Evolutionary conservation across 2,888 invertebrate species (phyloP).

Genomic region (Aelia acuminata): DNA sequence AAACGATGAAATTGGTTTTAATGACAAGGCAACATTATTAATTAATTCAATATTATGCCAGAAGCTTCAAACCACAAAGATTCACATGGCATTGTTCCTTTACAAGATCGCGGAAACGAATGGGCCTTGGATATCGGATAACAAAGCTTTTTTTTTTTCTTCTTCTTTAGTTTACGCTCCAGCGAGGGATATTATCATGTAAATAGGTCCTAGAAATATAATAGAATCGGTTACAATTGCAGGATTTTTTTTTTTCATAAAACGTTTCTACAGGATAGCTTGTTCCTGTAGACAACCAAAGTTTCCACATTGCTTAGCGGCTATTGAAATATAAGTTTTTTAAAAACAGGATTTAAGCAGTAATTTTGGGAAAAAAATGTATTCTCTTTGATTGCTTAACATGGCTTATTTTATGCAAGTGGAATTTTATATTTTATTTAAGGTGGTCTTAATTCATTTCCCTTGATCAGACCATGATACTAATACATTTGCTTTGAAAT

Average conservation of each 20-base stretch:
- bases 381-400: no score
- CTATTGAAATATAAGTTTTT: no score
- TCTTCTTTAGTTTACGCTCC: conserved; percentile 1
- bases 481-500: no score
- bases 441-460: no score
- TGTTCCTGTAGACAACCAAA: neutral
- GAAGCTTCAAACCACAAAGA: neutral
- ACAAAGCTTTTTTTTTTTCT: conserved; percentile 31
- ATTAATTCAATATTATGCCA: neutral
- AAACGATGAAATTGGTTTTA: no score
- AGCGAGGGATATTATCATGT: conserved; percentile 26
- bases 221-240: neutral
- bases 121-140: neutral
- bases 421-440: no score
- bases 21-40: neutral
- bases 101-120: conserved; percentile 33
- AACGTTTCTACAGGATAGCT: neutral
- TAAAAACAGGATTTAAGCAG: no score
- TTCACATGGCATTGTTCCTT: conserved; percentile 23
- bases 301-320: no score
- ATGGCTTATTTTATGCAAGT: no score
- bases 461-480: no score
- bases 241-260: neutral
- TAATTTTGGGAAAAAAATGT: no score
- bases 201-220: conserved; percentile 18